A percentile compares a stretch with the other conserved stretches of the same genome.
Evolutionary conservation across 2,113 vertebrate genomes (phyloP).

Genomic region (Falco punctatus): DNA sequence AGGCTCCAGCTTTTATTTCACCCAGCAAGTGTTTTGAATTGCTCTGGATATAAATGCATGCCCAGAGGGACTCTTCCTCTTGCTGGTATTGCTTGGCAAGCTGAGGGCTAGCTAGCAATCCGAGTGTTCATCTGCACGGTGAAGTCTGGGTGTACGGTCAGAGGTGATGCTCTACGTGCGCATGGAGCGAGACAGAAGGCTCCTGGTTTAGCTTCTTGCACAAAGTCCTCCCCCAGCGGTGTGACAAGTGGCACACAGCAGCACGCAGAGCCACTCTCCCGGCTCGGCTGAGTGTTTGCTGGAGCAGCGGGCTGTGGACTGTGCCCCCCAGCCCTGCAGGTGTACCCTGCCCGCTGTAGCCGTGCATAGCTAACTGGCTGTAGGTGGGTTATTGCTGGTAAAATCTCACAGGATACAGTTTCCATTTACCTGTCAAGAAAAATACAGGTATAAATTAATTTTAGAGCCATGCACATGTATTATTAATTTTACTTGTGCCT

Average conservation of each 20-base stretch:
- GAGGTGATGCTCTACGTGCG: not conserved
- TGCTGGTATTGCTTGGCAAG: not conserved
- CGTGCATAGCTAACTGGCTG: conserved; percentile 12
- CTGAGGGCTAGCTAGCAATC: not conserved
- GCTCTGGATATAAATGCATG: not conserved
- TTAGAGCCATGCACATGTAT: conserved; percentile 31
- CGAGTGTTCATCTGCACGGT: not conserved
- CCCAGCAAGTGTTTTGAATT: not conserved
- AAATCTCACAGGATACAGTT: conserved; percentile 25
- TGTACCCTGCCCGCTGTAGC: not conserved
- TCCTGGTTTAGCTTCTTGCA: not conserved
- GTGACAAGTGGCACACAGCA: fast-evolving
- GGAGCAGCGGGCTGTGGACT: fast-evolving
- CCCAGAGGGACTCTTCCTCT: not conserved
- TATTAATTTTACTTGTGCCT: conserved; percentile 66
- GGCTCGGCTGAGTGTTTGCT: not conserved
- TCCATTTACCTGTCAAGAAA: conserved; percentile 50
- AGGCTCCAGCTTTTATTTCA: not conserved
- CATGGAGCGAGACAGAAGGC: not conserved
- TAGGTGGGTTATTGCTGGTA: conserved; percentile 28
- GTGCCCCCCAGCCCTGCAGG: not conserved
- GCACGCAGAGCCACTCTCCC: not conserved
- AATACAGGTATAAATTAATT: conserved; percentile 64
- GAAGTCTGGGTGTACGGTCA: fast-evolving
- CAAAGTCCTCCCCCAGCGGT: not conserved